phyloP scores from a whole-genome alignment of 2,113 vertebrate species.

The Platysteira castanea region DNA sequence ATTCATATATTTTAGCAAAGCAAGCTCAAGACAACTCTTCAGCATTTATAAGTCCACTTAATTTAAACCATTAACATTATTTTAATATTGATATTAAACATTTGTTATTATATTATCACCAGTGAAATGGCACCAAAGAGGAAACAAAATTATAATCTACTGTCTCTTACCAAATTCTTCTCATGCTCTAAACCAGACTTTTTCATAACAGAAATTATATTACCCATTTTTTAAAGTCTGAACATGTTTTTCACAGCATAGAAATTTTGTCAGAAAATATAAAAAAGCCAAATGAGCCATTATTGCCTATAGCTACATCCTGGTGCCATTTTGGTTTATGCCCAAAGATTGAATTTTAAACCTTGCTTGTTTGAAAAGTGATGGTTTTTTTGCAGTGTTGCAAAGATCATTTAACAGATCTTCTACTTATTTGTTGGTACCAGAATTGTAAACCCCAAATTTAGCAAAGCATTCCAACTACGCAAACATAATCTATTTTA shows the following conservation, averaged over 20 bases:
- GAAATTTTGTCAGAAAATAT: background rate
- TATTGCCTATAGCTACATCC: background rate
- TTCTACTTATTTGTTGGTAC: background rate
- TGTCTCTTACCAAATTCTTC: background rate
- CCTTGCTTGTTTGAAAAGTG: background rate
- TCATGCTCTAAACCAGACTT: background rate
- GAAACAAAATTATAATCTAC: background rate
- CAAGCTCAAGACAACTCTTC: background rate
- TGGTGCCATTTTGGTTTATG: background rate
- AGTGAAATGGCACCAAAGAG: background rate
- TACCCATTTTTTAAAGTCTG: background rate
- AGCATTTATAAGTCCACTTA: background rate
- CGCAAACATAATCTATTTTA: background rate
- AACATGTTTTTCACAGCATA: background rate
- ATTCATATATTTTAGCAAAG: background rate
- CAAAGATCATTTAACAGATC: background rate
- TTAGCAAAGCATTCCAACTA: background rate
- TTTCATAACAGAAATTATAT: background rate
- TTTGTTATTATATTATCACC: background rate
- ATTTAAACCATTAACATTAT: background rate
- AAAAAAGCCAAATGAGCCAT: background rate
- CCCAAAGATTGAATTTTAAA: background rate
- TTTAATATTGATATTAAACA: background rate
- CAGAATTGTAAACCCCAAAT: background rate
- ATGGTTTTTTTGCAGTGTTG: background rate